phyloP scores from a whole-genome alignment of 1,140 invertebrate species.

The Camponotus vicinus region DNA sequence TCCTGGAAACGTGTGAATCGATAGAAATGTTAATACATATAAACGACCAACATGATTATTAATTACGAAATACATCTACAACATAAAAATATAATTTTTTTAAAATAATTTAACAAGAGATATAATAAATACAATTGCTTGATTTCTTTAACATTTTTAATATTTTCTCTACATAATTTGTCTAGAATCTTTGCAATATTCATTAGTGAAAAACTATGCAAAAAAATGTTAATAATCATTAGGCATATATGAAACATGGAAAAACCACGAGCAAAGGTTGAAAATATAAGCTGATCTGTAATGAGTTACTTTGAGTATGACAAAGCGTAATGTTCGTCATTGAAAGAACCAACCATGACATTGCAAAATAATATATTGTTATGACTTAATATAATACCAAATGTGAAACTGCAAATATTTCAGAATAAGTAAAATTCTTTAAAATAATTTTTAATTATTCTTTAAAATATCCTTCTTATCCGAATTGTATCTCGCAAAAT shows the following conservation, averaged over 20 bases:
- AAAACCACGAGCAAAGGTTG: conserved; percentile 1
- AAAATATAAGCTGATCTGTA: background rate
- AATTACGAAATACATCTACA: background rate
- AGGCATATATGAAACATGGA: background rate
- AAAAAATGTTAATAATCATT: conserved; percentile 28
- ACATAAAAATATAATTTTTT: background rate
- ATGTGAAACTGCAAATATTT: background rate
- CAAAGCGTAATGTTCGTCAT: background rate
- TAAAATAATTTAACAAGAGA: background rate
- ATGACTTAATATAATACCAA: background rate
- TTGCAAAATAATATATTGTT: background rate
- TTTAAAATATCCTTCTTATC: background rate
- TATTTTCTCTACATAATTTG: background rate
- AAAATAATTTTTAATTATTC: too few relatives aligned
- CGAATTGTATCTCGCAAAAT: background rate
- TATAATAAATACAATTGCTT: background rate
- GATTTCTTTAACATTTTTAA: background rate
- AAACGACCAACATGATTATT: background rate
- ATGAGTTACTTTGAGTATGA: conserved; percentile 21
- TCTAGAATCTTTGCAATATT: background rate
- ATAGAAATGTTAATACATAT: background rate
- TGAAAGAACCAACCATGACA: background rate
- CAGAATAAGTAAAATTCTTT: background rate
- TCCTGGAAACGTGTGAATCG: conserved; percentile 4
- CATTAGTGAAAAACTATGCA: background rate